Percentiles rank a stretch among this genome's conserved stretches.
Conservation (phyloP, 2,113 vertebrate genomes). For the Arenaria interpres region DNA sequence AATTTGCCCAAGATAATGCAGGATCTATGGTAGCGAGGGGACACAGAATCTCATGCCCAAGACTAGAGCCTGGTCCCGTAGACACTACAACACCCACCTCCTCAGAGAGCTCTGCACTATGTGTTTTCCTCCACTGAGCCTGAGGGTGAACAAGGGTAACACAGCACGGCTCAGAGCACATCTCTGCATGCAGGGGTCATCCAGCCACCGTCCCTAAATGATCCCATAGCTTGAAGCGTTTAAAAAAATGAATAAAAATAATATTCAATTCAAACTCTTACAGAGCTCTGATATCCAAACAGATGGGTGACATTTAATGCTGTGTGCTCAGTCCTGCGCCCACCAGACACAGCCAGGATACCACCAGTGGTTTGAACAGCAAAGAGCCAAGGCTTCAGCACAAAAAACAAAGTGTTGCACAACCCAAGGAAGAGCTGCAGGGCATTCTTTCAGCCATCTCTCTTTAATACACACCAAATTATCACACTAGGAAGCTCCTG, state of each 20-base stretch:
- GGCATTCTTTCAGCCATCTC: not conserved
- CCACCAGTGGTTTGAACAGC: not conserved
- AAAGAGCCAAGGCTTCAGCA: not conserved
- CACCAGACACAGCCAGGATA: not conserved
- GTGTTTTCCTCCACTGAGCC: not conserved
- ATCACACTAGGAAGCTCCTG: not conserved
- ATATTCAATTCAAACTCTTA: not conserved
- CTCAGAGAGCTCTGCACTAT: not conserved
- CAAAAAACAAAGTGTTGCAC: not conserved
- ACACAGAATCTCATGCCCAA: not conserved
- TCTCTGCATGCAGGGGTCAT: not conserved
- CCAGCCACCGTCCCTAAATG: not conserved
- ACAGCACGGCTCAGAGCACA: not conserved
- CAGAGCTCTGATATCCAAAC: not conserved
- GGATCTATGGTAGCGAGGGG: not conserved
- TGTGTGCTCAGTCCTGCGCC: not conserved
- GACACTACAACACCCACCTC: not conserved
- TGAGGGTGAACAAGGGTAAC: not conserved
- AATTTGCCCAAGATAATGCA: not conserved
- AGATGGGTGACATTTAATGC: not conserved
- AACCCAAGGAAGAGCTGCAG: constrained; percentile 6
- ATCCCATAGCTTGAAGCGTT: not conserved
- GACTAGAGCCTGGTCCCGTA: not conserved
- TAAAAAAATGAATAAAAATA: not conserved
- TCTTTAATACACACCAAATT: not conserved